Evolutionary conservation across 2,797 vertebrate species (phyloP), one percentile per base, ranked within the genome.

Genomic region (Hemitrygon akajei): DNA sequence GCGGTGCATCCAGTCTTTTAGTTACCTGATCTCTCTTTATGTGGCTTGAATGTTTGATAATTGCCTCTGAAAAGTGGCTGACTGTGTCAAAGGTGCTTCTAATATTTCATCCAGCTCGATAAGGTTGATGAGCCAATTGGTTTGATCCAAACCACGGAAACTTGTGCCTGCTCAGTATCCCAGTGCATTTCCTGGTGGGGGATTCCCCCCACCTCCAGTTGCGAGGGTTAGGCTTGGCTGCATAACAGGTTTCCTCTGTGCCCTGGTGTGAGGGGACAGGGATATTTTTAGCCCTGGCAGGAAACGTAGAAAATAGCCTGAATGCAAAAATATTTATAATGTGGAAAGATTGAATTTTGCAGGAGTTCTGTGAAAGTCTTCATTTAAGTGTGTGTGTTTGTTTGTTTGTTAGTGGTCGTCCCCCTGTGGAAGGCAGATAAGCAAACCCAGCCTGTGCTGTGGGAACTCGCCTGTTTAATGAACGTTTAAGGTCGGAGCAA

Each of bases 311-410:
- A 89, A 66, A 25, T 89, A 66, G 86, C 16, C n/a, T 25, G 86
- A 89, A 89, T 69, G 37, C 63, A 22, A 89, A 89, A 89, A 89
- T 89, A 69, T 69, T 89, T 37, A 89, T 66, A 69, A 37, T 2
- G 16, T 89, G 86, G 86, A 69, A 89, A 34, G n/a, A 10, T 69
- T 37, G 2, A 37, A 34, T 37, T 89, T 69, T 66, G 1, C 2
- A 37, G 86, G n/a, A 89, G 63, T 9, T 69, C 86, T 37, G 7
- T 89, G 60, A 69, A 37, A 69, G 86, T 37, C 60, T 34, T 89
- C 60, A 34, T 89, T 89, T n/a, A 87, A 87, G 84, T 66, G 56
- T 30, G 71, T 6, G 20, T 73, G 9, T 37, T 37, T 89, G n/a
- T 89, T 37, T 37, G 86, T 37, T 66, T 66, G 86, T 69, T 89